phyloP scores from a whole-genome alignment of 2,888 invertebrate genomes.

The Linnaemya tessellans region DNA sequence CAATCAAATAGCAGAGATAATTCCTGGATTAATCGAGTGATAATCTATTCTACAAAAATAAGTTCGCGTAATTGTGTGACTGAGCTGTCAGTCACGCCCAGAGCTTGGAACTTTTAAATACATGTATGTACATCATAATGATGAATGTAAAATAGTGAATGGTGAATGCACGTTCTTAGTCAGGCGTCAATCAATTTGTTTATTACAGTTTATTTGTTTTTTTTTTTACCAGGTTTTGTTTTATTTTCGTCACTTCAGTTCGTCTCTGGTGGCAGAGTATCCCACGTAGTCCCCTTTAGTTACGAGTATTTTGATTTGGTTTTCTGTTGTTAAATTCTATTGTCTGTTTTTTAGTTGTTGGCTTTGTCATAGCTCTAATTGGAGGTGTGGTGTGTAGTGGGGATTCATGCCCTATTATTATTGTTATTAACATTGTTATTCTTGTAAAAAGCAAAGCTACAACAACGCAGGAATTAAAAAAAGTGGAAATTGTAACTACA shows the following conservation, averaged over 20 bases:
- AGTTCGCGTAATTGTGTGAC: no score
- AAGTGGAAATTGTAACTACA: slow-evolving; percentile 55
- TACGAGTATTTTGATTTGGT: slow-evolving; percentile 41
- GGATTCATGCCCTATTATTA: slow-evolving; percentile 1
- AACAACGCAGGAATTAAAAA: slow-evolving; percentile 49
- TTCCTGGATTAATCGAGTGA: no score
- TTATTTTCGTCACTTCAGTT: slow-evolving; percentile 2
- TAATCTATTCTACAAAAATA: no score
- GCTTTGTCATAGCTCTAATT: slow-evolving; percentile 39
- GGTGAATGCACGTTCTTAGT: slow-evolving; percentile 23
- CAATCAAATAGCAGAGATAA: no score
- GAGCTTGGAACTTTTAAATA: background rate
- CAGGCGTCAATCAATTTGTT: slow-evolving; percentile 64
- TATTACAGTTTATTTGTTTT: slow-evolving; percentile 29
- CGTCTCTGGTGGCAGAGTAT: slow-evolving; percentile 5
- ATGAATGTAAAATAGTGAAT: background rate
- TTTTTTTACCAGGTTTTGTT: slow-evolving; percentile 1
- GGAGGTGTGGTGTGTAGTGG: slow-evolving; percentile 57
- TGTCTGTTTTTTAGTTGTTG: slow-evolving; percentile 18
- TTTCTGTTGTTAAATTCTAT: slow-evolving; percentile 10
- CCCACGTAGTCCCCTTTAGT: slow-evolving; percentile 17
- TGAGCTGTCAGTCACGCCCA: no score
- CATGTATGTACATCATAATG: background rate
- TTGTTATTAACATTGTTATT: slow-evolving; percentile 36
- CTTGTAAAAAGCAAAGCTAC: slow-evolving; percentile 23